These are phyloP conservation scores for Hyperoplus lanceolatus DNA, from an alignment of 2,797 vertebrate species.

Conservation along the genomic window DNA sequence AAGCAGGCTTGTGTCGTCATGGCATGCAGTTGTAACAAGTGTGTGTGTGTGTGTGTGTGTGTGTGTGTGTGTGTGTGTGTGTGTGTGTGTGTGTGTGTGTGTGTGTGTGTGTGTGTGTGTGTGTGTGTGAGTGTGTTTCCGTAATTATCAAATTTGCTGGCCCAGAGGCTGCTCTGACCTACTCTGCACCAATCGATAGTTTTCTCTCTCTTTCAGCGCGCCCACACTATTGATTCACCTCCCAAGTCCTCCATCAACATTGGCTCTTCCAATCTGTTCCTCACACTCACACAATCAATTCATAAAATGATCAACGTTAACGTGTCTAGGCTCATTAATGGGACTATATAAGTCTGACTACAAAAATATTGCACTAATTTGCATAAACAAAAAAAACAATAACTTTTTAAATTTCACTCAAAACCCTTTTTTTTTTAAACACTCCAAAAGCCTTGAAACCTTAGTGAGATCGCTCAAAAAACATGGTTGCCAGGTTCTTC, in stretches of 20 bases:
- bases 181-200: slow-evolving; percentile 41
- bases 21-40: slow-evolving; percentile 18
- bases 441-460: no score
- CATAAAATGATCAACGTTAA: slow-evolving; percentile 6
- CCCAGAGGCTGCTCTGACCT: slow-evolving; percentile 32
- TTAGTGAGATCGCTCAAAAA: no score
- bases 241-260: slow-evolving; percentile 28
- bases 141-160: slow-evolving; percentile 28
- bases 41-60: neutral
- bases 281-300: neutral
- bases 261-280: neutral
- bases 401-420: no score
- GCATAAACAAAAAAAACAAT: no score
- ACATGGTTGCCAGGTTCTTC: no score
- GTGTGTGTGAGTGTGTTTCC: neutral
- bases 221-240: slow-evolving; percentile 24
- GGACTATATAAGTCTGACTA: no score
- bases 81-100: neutral
- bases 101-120: neutral
- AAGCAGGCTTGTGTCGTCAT: slow-evolving; percentile 45
- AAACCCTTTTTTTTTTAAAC: no score
- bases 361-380: no score
- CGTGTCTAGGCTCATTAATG: neutral
- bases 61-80: neutral
- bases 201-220: slow-evolving; percentile 21